These are phyloP conservation scores for Macroglossus sobrinus DNA, from an alignment of 2,113 vertebrate species.

Conservation along the genomic window DNA sequence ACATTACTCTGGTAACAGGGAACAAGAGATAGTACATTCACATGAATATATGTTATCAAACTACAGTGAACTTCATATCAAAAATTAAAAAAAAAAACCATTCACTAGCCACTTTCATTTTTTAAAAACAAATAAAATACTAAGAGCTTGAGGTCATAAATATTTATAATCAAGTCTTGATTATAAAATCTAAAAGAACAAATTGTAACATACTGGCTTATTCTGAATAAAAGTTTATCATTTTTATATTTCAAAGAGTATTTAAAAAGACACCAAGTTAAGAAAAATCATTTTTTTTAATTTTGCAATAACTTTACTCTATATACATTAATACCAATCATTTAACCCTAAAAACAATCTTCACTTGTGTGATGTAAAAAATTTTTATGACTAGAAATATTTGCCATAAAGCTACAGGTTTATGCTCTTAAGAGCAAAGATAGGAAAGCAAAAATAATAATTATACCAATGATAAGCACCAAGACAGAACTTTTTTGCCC, in stretches of 20 bases:
- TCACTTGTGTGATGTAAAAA: constrained; percentile 62
- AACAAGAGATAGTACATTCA: not conserved
- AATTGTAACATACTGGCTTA: constrained; percentile 9
- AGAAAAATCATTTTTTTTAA: constrained; percentile 70
- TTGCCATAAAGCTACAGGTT: constrained; percentile 57
- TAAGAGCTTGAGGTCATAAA: constrained; percentile 21
- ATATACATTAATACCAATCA: constrained; percentile 56
- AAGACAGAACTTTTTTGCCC: constrained; percentile 54
- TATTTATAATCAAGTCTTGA: constrained; percentile 37
- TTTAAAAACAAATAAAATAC: constrained; percentile 33
- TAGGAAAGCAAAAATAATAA: constrained; percentile 52
- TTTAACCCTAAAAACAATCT: constrained; percentile 45
- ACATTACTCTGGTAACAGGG: not conserved
- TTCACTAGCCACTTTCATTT: not conserved
- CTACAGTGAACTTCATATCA: not conserved
- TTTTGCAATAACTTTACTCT: constrained; percentile 68
- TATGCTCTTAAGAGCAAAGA: constrained; percentile 72
- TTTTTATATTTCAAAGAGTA: constrained; percentile 31
- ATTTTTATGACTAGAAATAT: constrained; percentile 54
- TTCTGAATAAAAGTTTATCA: constrained; percentile 20
- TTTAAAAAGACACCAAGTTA: constrained; percentile 57
- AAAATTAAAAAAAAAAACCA: not conserved
- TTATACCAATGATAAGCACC: constrained; percentile 63
- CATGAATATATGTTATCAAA: not conserved
- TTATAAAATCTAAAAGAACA: constrained; percentile 52